Percentiles rank a stretch among this genome's conserved stretches.
phyloP scores from a whole-genome alignment of 35 echinoderm and acorn worm genomes.

The Stichopus chloronotus region DNA sequence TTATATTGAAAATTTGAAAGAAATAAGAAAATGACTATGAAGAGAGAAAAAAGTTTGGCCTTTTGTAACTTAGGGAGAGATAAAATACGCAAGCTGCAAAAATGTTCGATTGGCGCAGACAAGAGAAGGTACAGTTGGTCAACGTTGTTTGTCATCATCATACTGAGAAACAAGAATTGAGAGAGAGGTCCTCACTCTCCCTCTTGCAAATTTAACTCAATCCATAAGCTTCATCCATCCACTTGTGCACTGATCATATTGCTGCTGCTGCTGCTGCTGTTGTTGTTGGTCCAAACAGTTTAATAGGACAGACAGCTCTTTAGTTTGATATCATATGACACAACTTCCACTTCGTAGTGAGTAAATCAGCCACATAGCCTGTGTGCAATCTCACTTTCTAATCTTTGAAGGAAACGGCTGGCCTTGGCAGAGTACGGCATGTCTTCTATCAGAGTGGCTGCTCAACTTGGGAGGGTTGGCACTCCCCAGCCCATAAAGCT shows the following conservation, averaged over 20 bases:
- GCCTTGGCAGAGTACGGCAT: slow-evolving; percentile 13
- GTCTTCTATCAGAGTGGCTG: not conserved
- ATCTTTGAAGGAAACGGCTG: not conserved
- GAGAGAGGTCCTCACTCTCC: not conserved
- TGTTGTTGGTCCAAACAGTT: not conserved
- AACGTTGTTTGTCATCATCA: not conserved
- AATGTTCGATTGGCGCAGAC: slow-evolving; percentile 9
- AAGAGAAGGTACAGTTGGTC: slow-evolving; percentile 44
- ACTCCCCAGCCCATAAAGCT: not conserved
- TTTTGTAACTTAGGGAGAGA: slow-evolving; percentile 51
- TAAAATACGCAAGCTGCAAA: slow-evolving; percentile 29
- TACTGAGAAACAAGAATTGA: slow-evolving; percentile 33
- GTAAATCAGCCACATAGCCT: not conserved
- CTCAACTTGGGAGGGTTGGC: not conserved
- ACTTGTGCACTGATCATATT: not conserved
- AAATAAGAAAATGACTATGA: slow-evolving; percentile 47
- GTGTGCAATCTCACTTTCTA: not conserved
- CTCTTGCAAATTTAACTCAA: not conserved
- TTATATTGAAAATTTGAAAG: slow-evolving; percentile 41
- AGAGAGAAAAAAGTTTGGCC: slow-evolving; percentile 36
- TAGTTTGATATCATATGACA: not conserved
- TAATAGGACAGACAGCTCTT: not conserved
- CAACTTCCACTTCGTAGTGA: not conserved
- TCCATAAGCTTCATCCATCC: not conserved
- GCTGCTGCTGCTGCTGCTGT: not conserved